Evolutionary conservation across 2,113 vertebrate genomes (phyloP).

Genomic region (Carassius auratus): DNA sequence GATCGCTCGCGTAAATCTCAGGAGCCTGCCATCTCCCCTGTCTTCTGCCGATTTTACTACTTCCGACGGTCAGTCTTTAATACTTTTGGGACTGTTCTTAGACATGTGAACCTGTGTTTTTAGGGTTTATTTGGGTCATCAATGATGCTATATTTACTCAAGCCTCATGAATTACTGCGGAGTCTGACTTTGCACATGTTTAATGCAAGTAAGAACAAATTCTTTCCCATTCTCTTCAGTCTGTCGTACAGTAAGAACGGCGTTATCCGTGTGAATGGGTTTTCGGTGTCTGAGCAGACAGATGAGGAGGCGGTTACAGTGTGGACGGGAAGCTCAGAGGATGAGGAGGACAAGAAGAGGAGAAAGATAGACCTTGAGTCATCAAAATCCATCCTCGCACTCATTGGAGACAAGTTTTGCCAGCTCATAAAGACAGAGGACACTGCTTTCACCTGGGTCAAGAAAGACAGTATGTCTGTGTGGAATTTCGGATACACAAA

Average conservation of each 20-base stretch:
- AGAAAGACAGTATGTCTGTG: constrained; percentile 80
- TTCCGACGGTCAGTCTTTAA: constrained; percentile 81
- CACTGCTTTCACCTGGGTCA: constrained; percentile 86
- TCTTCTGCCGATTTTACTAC: constrained; percentile 91
- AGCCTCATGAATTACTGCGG: neutral
- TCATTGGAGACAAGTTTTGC: constrained; percentile 88
- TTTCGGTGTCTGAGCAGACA: constrained; percentile 87
- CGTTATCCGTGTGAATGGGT: constrained; percentile 87
- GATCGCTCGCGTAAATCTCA: constrained; percentile 86
- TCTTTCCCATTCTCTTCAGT: constrained; percentile 62
- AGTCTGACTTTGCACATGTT: neutral
- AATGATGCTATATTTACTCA: neutral
- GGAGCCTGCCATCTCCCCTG: constrained; percentile 83
- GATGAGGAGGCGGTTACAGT: constrained; percentile 81
- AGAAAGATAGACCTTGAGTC: constrained; percentile 84
- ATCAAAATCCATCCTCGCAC: constrained; percentile 84
- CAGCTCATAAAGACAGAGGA: constrained; percentile 86
- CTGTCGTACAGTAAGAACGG: constrained; percentile 90
- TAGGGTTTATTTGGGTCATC: neutral
- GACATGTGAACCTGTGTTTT: neutral
- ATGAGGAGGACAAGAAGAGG: constrained; percentile 63
- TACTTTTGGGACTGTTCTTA: neutral
- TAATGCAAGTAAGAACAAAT: neutral
- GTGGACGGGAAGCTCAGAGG: constrained; percentile 44
- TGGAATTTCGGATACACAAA: neutral